Evolutionary conservation across 1,140 invertebrate species (phyloP).

Genomic region (Semibalanus balanoides): DNA sequence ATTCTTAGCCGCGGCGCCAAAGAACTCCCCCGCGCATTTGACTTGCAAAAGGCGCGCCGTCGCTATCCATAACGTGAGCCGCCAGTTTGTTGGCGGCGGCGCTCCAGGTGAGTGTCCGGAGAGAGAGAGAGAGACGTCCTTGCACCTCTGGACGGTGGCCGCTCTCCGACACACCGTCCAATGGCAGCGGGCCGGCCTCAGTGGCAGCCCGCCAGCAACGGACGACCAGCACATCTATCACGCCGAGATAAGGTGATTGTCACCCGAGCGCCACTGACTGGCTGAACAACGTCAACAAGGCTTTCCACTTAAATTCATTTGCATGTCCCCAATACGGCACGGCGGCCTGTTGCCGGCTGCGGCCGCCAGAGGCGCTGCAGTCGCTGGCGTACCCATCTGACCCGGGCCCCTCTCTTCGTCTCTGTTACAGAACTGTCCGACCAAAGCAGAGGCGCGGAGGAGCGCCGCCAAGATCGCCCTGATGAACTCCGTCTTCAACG

Average conservation of each 20-base stretch:
- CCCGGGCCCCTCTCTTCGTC: too few relatives aligned
- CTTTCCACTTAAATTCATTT: conserved; percentile 1
- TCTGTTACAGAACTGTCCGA: conserved; percentile 63
- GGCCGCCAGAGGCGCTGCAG: not conserved
- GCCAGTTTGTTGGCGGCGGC: too few relatives aligned
- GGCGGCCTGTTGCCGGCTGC: not conserved
- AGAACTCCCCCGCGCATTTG: not conserved
- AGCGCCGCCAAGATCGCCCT: conserved; percentile 90
- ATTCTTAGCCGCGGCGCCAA: not conserved
- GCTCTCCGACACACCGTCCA: not conserved
- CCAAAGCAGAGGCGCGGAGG: conserved; percentile 80
- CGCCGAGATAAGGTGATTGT: not conserved
- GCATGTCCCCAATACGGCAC: not conserved
- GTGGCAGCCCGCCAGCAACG: too few relatives aligned
- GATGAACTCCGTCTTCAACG: conserved; percentile 95
- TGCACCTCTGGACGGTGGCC: not conserved
- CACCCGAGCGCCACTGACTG: not conserved
- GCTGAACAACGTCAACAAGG: not conserved
- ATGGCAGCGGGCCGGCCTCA: too few relatives aligned
- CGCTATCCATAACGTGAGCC: not conserved
- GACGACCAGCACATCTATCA: too few relatives aligned
- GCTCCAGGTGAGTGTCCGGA: not conserved
- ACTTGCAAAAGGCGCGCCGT: not conserved
- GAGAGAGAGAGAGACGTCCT: too few relatives aligned
- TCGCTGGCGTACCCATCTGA: not conserved